Conservation (phyloP, 2,888 invertebrate genomes). For the Platerodrilus igneus region DNA sequence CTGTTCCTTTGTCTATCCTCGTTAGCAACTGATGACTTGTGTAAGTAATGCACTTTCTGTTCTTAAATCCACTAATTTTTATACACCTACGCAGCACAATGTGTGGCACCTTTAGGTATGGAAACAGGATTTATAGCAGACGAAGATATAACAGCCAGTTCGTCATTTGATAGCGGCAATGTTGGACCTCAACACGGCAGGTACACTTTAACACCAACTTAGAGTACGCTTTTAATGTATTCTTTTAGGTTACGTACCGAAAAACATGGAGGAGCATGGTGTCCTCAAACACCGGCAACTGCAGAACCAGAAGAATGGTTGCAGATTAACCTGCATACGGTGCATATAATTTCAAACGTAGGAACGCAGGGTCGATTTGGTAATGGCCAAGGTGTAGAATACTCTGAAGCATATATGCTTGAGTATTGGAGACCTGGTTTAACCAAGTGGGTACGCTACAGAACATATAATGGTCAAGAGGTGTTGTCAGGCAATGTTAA, state of each 20-base stretch:
- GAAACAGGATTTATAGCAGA: slow-evolving; percentile 77
- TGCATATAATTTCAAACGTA: slow-evolving; percentile 77
- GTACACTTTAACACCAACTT: slow-evolving; percentile 50
- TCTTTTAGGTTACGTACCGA: slow-evolving; percentile 79
- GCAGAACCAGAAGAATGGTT: slow-evolving; percentile 74
- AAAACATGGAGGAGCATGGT: slow-evolving; percentile 87
- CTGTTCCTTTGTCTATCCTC: slow-evolving; percentile 31
- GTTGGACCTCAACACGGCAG: slow-evolving; percentile 84
- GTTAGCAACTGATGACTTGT: slow-evolving; percentile 38
- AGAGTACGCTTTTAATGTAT: no score
- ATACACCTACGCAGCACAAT: no score
- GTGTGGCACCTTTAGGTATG: slow-evolving; percentile 80
- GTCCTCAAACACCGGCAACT: slow-evolving; percentile 76
- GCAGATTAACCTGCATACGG: slow-evolving; percentile 72
- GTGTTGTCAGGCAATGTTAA: slow-evolving; percentile 79
- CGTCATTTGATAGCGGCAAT: slow-evolving; percentile 77
- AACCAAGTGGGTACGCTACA: slow-evolving; percentile 78
- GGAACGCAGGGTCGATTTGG: slow-evolving; percentile 88
- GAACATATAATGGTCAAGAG: slow-evolving; percentile 65
- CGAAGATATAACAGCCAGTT: slow-evolving; percentile 77
- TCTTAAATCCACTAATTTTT: no score
- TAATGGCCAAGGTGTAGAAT: slow-evolving; percentile 86
- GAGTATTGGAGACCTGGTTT: slow-evolving; percentile 80
- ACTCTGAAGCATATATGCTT: slow-evolving; percentile 74
- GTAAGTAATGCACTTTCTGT: slow-evolving; percentile 38